phyloP scores from a whole-genome alignment of 2,888 invertebrate genomes.

The Sycophila texana region DNA sequence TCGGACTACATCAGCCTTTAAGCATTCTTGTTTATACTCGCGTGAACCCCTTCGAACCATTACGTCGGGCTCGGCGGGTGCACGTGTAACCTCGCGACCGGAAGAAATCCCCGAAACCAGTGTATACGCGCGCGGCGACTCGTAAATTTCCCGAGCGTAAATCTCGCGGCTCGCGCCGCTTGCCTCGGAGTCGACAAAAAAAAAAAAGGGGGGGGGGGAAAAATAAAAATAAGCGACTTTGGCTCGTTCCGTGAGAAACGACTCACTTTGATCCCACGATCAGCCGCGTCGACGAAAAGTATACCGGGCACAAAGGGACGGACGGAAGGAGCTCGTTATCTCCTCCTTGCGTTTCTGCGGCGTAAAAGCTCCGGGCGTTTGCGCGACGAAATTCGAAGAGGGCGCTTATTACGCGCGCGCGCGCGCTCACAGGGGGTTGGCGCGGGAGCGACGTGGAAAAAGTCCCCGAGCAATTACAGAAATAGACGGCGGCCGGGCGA shows the following conservation, averaged over 20 bases:
- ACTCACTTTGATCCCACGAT: conserved; percentile 50
- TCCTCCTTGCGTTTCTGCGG: background rate
- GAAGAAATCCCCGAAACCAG: conserved; percentile 6
- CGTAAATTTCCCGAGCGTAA: conserved; percentile 40
- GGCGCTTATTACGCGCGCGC: conserved; percentile 3
- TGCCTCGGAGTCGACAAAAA: background rate
- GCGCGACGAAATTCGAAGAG: background rate
- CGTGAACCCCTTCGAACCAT: background rate
- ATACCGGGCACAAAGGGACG: conserved; percentile 24
- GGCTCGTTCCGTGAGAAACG: conserved; percentile 43
- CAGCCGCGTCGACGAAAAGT: background rate
- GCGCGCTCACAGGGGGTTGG: background rate
- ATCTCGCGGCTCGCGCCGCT: background rate
- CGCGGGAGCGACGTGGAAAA: conserved; percentile 16
- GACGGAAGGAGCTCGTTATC: conserved; percentile 12
- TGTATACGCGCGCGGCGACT: background rate
- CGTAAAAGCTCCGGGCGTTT: conserved; percentile 14
- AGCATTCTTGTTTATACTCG: conserved; percentile 21
- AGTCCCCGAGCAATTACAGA: conserved; percentile 41
- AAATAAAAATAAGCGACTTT: conserved; percentile 3
- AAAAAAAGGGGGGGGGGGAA: background rate
- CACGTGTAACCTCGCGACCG: background rate
- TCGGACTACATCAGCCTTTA: background rate
- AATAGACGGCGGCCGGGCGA: conserved; percentile 27
- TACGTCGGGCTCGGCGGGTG: background rate